phyloP scores from a whole-genome alignment of 2,888 invertebrate species.

The Pammene fasciana region DNA sequence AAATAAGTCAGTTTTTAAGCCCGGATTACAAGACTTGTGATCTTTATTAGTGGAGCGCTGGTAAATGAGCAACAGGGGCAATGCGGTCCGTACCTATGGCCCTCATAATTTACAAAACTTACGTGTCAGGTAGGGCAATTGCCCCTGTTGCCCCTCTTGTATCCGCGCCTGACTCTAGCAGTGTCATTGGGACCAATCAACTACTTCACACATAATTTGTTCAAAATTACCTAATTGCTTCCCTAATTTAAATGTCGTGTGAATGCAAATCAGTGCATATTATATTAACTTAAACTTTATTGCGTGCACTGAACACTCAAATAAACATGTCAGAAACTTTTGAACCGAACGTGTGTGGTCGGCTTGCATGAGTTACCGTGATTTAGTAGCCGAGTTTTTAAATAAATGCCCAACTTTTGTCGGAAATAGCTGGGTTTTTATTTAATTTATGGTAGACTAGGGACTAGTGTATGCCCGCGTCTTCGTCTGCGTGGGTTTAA shows the following conservation, averaged over 20 bases:
- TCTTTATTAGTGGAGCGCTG: too few relatives aligned
- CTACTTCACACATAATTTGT: not conserved
- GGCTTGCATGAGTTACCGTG: conserved; percentile 24
- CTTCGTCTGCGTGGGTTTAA: too few relatives aligned
- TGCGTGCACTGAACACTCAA: not conserved
- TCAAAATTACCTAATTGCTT: not conserved
- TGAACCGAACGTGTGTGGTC: not conserved
- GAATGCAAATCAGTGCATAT: not conserved
- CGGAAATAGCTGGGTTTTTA: conserved; percentile 2
- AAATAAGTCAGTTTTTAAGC: too few relatives aligned
- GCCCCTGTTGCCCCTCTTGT: too few relatives aligned
- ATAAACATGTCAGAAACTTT: not conserved
- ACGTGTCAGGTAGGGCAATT: too few relatives aligned
- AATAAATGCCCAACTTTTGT: conserved; percentile 25
- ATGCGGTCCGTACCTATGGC: too few relatives aligned
- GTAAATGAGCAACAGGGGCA: too few relatives aligned
- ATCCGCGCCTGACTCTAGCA: too few relatives aligned
- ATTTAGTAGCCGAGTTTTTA: conserved; percentile 30
- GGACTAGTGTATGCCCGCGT: not conserved
- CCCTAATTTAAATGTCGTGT: conserved; percentile 6
- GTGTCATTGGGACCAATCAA: too few relatives aligned
- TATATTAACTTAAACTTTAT: conserved; percentile 6
- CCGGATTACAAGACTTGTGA: too few relatives aligned
- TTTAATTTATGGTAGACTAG: not conserved
- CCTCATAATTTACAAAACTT: too few relatives aligned